Base-by-base conservation (phyloP, 2,113 vertebrate species). In the Trogon melanurus region DNA sequence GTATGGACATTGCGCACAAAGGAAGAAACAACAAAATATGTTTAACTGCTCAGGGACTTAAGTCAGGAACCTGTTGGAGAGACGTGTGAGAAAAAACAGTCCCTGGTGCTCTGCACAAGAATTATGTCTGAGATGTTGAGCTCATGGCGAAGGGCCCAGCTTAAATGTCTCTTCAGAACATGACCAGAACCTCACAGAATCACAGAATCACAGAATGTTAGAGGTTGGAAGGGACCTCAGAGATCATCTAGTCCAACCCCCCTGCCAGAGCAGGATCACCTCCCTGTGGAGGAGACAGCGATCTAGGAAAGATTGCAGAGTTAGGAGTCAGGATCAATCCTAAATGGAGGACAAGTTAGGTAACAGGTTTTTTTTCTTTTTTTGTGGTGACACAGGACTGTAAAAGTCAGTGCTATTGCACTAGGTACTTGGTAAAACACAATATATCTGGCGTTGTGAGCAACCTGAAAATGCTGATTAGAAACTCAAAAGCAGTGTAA, bases 1-100 rank as follows among this genome's bases (percentile, higher is more conserved):
- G 17, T 38, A 26, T 69, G 38, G 54, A 25, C 12, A 20, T 10
- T 0, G 0, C 1, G 2, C 34, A 38, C 6, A 30, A 41, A 11
- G 18, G 22, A 79, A 18, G 5, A 50, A 89, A 78, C 4, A 66
- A 23, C n/a, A 80, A 58, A 75, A 72, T 17, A 26, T 1, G 6
- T 62, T 79, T 62, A 50, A 36, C 18, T 36, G 75, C 45, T 44
- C 13, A 64, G 22, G 26, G 38, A 8, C 10, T 25, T 11, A 91
- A 74, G 9, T 29, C 34, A 58, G 47, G 48, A 74, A 78, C 7
- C 47, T 7, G 3, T 36, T 27, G 25, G 13, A 25, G 67, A 85
- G 7, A 27, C 0, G 1, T 14, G 21, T 19, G 30, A 71, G 27
- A 60, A 60, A 89, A 70, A 17, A 0, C 3, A 86, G 10, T 65